These are phyloP conservation scores for Drepana falcataria DNA, from an alignment of 2,888 invertebrate genomes.

Conservation along the genomic window DNA sequence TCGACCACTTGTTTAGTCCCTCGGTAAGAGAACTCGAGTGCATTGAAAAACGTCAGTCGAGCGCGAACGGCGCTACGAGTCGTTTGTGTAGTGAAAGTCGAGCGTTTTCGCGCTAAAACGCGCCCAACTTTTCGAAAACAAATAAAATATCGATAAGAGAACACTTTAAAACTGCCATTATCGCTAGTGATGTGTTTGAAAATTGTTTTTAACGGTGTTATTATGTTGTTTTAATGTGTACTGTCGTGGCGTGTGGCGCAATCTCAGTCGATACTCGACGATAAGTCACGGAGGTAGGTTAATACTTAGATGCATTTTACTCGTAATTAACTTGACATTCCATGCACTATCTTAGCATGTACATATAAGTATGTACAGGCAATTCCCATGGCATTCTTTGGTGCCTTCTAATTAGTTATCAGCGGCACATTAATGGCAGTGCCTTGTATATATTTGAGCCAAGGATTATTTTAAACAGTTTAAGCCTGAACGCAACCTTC, in stretches of 20 bases:
- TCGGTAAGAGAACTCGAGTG: conserved; percentile 6
- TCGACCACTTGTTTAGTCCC: conserved; percentile 5
- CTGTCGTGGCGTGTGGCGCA: background rate
- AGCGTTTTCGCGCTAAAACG: conserved; percentile 53
- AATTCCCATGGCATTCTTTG: background rate
- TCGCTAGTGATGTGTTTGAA: conserved; percentile 12
- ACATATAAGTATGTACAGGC: background rate
- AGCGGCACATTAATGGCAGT: background rate
- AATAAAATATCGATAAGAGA: conserved; percentile 14
- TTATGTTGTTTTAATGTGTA: conserved; percentile 15
- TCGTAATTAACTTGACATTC: conserved; percentile 37
- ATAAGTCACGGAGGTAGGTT: conserved; percentile 34
- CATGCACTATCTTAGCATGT: background rate
- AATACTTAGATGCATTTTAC: conserved; percentile 25
- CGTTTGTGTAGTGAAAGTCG: conserved; percentile 30
- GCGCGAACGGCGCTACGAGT: conserved; percentile 41
- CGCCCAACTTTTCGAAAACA: conserved; percentile 35
- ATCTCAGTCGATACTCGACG: conserved; percentile 14
- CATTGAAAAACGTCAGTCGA: conserved; percentile 45
- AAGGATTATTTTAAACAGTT: too few species aligned
- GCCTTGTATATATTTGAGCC: too few species aligned
- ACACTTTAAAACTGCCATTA: conserved; percentile 8
- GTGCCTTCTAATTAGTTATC: background rate
- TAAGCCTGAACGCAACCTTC: too few species aligned
- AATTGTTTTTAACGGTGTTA: conserved; percentile 8